phyloP scores from a whole-genome alignment of 2,113 vertebrate species.

The Jaculus jaculus region DNA sequence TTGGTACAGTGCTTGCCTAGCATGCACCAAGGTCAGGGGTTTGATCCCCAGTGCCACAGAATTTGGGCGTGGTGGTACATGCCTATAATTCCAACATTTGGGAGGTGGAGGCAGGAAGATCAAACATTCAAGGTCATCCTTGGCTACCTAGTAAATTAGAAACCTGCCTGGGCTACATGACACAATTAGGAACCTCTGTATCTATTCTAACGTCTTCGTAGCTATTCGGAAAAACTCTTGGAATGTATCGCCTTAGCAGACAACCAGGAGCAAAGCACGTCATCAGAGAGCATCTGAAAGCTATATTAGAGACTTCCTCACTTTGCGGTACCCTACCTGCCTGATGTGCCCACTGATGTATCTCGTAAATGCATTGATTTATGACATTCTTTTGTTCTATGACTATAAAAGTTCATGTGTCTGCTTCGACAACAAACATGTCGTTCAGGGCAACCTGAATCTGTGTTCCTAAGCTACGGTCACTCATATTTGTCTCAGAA shows the following conservation, averaged over 20 bases:
- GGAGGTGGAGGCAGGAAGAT: neutral
- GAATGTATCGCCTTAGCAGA: neutral
- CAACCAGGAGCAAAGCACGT: too few relatives aligned
- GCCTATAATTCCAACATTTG: neutral
- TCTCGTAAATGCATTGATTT: neutral
- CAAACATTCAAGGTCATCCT: neutral
- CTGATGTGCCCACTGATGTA: neutral
- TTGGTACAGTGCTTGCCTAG: neutral
- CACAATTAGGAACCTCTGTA: neutral
- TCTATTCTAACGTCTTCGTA: neutral
- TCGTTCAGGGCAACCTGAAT: neutral
- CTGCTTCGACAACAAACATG: constrained; percentile 14
- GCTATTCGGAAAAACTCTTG: neutral
- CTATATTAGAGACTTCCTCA: neutral
- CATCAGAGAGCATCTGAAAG: neutral
- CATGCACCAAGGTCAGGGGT: neutral
- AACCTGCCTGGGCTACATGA: neutral
- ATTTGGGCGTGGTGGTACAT: neutral
- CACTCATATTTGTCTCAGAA: neutral
- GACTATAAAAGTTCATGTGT: constrained; percentile 18
- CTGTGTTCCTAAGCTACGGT: neutral
- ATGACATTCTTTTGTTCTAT: neutral
- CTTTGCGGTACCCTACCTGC: neutral
- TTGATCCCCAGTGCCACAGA: neutral
- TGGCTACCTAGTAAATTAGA: neutral